Evolutionary conservation across 2,113 vertebrate species (phyloP), one percentile per base, ranked within the genome.

Genomic region (Rhadina sibilatrix): DNA sequence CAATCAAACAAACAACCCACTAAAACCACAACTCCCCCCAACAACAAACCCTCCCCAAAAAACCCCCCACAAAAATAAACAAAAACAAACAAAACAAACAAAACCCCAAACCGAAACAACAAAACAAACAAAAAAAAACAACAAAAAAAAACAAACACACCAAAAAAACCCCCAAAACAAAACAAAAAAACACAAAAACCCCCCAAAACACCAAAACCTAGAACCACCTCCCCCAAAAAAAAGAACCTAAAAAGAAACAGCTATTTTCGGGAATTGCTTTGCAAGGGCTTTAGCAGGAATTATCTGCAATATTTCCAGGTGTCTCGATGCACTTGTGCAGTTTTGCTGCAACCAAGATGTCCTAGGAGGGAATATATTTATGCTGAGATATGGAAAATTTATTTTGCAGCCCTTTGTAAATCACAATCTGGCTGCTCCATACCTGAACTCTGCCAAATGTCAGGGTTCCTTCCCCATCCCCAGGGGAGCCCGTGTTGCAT

Each of bases 401-500:
- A 19, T 64, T 74, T 27, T 60, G 35, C n/a, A 61, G 50, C n/a
- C 40, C 16, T 59, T 9, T 27, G 47, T 59, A 46, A 71, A 71
- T 68, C 52, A 56, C 14, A 42, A 4, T 21, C 30, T 66, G 0
- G 0, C 10, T 75, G 74, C 38, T 90, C 70, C 0, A 0, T 42
- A 18, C 44, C 30, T 28, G 15, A 89, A 46, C 5, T 12, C n/a
- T 78, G 31, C 7, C 7, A 56, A 35, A 38, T 22, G 37, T 27
- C 4, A 3, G 19, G 16, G 10, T 90, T 28, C 19, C 46, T 33
- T 72, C 40, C 13, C 9, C 5, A 10, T 21, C 14, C 47, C 30
- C 37, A 61, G 12, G 20, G 16, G 30, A 76, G 44, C 53, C 15
- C 0, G 0, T 15, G 17, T 4, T 87, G 20, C 0, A 0, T 18